phyloP scores from a whole-genome alignment of 1,140 invertebrate species.

The Aleiodes sp. region DNA sequence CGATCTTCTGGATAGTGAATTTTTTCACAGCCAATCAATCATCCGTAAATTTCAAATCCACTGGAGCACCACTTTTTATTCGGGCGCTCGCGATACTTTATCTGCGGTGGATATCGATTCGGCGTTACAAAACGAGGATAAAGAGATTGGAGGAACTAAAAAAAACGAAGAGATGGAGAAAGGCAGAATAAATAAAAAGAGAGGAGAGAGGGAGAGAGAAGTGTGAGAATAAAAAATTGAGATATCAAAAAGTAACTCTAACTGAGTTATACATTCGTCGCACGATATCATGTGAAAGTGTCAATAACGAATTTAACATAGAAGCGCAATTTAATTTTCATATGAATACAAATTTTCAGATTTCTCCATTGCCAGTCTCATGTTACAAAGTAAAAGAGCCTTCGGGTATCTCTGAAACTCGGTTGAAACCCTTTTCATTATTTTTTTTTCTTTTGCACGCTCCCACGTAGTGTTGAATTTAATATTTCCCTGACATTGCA shows the following conservation, averaged over 20 bases:
- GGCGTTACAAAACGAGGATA: not conserved
- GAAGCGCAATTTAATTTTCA: not conserved
- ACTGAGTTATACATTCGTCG: not conserved
- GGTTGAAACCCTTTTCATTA: not conserved
- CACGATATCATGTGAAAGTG: not conserved
- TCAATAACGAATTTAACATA: not conserved
- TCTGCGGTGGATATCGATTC: slow-evolving; percentile 4
- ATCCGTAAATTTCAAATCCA: slow-evolving; percentile 2
- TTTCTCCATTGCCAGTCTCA: not conserved
- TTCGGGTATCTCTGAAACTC: too few relatives aligned
- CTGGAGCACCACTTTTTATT: not conserved
- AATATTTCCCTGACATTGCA: not conserved
- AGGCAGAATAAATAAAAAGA: not conserved
- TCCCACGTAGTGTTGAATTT: not conserved
- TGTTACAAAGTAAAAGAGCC: not conserved
- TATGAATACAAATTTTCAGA: not conserved
- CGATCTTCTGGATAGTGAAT: not conserved
- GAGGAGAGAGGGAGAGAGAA: not conserved
- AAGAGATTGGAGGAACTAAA: not conserved
- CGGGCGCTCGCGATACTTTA: not conserved
- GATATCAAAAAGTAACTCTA: slow-evolving; percentile 9
- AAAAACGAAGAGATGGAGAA: not conserved
- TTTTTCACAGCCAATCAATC: not conserved
- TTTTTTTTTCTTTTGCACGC: not conserved
- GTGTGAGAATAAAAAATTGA: not conserved